Evolutionary conservation across 2,797 vertebrate species (phyloP).

Genomic region (Cirrhinus molitorella): DNA sequence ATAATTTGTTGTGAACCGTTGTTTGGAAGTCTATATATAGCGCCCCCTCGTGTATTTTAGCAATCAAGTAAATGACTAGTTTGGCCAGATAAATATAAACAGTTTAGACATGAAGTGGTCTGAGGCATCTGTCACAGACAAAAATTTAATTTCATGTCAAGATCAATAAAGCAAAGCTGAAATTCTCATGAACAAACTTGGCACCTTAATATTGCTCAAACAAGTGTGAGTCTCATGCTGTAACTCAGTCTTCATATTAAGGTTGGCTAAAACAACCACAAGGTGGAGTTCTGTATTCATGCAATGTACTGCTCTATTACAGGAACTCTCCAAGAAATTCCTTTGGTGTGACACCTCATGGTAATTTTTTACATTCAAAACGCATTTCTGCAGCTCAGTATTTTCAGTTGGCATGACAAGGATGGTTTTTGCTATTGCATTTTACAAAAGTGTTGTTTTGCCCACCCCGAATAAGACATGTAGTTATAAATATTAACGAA

Average conservation of each 20-base stretch:
- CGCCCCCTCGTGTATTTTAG: slow-evolving; percentile 50
- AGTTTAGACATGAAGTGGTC: neutral
- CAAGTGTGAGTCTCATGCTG: neutral
- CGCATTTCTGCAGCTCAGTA: neutral
- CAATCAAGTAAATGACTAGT: slow-evolving; percentile 1
- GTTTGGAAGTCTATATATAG: slow-evolving; percentile 43
- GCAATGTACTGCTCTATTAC: neutral
- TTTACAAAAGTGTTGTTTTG: neutral
- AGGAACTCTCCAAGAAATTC: neutral
- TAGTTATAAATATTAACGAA: too few relatives aligned
- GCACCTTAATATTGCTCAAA: neutral
- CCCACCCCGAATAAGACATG: neutral
- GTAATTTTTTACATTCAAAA: neutral
- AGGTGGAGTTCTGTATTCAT: slow-evolving; percentile 57
- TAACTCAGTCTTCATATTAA: slow-evolving; percentile 29
- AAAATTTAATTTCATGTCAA: neutral
- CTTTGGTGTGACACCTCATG: neutral
- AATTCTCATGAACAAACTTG: neutral
- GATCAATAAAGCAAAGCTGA: slow-evolving; percentile 27
- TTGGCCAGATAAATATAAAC: neutral
- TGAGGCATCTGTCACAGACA: neutral
- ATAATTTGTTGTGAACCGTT: neutral
- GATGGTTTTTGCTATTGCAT: neutral
- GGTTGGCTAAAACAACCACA: slow-evolving; percentile 49
- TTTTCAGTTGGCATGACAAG: neutral